Percentiles rank a stretch among this genome's conserved stretches.
Conservation (phyloP, 1,140 invertebrate genomes). For the Danaus plexippus region DNA sequence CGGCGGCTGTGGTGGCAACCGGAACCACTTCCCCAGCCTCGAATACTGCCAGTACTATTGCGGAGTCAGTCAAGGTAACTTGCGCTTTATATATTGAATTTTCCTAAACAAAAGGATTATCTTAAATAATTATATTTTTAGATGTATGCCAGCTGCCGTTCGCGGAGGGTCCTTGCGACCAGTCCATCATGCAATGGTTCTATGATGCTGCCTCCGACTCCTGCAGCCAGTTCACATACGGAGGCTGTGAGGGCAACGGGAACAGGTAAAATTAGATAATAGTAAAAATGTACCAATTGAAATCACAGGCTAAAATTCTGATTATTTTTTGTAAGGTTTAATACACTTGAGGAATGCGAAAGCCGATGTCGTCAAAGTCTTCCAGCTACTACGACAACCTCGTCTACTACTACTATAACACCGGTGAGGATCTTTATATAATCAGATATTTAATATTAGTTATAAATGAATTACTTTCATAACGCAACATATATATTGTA, state of each 20-base stretch:
- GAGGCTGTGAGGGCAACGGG: constrained; percentile 69
- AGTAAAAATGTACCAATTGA: neutral
- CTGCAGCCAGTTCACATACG: constrained; percentile 82
- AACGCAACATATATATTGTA: neutral
- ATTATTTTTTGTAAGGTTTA: constrained; percentile 38
- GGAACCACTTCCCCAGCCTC: constrained; percentile 84
- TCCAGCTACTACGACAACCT: constrained; percentile 10
- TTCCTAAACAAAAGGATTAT: neutral
- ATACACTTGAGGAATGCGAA: constrained; percentile 52
- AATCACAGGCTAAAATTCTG: neutral
- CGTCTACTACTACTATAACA: constrained; percentile 29
- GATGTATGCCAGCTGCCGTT: constrained; percentile 80
- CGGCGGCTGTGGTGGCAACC: constrained; percentile 88
- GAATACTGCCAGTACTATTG: constrained; percentile 87
- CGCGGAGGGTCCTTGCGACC: constrained; percentile 81
- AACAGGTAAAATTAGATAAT: constrained; percentile 44
- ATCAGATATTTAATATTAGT: neutral
- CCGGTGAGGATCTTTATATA: constrained; percentile 16
- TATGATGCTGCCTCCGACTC: constrained; percentile 81
- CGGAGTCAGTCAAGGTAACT: constrained; percentile 77
- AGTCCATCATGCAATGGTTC: constrained; percentile 80
- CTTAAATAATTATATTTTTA: constrained; percentile 57
- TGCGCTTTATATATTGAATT: neutral
- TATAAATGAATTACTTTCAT: neutral
- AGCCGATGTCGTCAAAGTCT: constrained; percentile 38